Evolutionary conservation across 2,888 invertebrate genomes (phyloP).

Genomic region (Tipula confusa): DNA sequence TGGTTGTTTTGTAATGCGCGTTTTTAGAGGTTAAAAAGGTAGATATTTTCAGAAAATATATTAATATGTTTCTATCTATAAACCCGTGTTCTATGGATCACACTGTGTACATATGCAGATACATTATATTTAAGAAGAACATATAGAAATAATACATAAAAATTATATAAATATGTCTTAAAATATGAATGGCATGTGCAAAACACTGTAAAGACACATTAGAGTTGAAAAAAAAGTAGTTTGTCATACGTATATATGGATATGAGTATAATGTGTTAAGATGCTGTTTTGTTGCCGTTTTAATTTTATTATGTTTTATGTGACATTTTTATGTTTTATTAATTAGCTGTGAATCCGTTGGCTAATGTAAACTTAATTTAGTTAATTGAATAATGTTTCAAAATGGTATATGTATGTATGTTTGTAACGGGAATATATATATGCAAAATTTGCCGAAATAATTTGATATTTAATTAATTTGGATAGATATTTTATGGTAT

Average conservation of each 20-base stretch:
- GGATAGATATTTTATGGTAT: neutral
- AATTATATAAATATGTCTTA: neutral
- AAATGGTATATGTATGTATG: neutral
- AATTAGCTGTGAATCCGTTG: conserved; percentile 37
- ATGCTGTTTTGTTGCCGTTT: neutral
- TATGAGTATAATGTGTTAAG: neutral
- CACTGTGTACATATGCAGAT: neutral
- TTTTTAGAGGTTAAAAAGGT: too few relatives aligned
- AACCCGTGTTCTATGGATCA: too few relatives aligned
- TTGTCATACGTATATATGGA: neutral
- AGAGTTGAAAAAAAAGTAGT: neutral
- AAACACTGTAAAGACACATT: conserved; percentile 9
- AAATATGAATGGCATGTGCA: conserved; percentile 20
- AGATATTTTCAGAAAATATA: too few relatives aligned
- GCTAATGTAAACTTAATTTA: conserved; percentile 37
- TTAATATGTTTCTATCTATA: too few relatives aligned
- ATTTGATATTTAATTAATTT: neutral
- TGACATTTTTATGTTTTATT: conserved; percentile 36
- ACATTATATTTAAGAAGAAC: neutral
- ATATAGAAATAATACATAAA: neutral
- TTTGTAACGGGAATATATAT: neutral
- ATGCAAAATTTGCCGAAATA: neutral
- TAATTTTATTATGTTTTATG: conserved; percentile 31
- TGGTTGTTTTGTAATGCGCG: too few relatives aligned
- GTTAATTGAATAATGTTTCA: neutral